These are phyloP conservation scores for Gallinago nigripennis DNA, from an alignment of 2,797 vertebrate species.

Conservation along the genomic window DNA sequence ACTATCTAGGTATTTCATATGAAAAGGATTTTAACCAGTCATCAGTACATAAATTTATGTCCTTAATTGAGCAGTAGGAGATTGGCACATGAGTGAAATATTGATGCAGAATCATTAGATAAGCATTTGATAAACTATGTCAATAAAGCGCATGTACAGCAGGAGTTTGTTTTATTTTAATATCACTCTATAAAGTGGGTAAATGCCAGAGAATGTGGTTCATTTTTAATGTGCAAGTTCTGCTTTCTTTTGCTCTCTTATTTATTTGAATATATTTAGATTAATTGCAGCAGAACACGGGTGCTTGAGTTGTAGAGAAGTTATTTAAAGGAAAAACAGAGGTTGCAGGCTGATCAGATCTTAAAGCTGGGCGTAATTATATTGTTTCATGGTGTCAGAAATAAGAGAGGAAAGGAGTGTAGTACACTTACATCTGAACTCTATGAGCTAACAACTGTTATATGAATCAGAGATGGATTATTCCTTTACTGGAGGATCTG, in stretches of 20 bases:
- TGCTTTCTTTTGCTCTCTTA: neutral
- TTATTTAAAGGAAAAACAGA: neutral
- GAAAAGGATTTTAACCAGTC: neutral
- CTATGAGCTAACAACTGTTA: slow-evolving; percentile 22
- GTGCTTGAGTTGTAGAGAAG: neutral
- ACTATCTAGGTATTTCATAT: neutral
- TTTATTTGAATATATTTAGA: neutral
- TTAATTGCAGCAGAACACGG: neutral
- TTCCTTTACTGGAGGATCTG: neutral
- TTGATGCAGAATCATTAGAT: neutral
- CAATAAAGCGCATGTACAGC: neutral
- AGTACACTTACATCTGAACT: neutral
- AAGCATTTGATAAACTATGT: neutral
- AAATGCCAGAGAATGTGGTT: neutral
- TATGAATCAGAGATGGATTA: slow-evolving; percentile 43
- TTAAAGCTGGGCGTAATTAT: neutral
- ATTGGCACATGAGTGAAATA: neutral
- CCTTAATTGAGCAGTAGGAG: neutral
- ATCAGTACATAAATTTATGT: neutral
- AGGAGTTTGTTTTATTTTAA: neutral
- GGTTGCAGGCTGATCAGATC: neutral
- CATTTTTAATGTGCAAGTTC: neutral
- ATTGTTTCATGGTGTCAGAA: neutral
- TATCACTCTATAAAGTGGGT: neutral
- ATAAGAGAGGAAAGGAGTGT: neutral